Percentiles rank a stretch among this genome's conserved stretches.
Evolutionary conservation across 1,140 invertebrate species (phyloP).

Genomic region (Drosophila lacertosa): DNA sequence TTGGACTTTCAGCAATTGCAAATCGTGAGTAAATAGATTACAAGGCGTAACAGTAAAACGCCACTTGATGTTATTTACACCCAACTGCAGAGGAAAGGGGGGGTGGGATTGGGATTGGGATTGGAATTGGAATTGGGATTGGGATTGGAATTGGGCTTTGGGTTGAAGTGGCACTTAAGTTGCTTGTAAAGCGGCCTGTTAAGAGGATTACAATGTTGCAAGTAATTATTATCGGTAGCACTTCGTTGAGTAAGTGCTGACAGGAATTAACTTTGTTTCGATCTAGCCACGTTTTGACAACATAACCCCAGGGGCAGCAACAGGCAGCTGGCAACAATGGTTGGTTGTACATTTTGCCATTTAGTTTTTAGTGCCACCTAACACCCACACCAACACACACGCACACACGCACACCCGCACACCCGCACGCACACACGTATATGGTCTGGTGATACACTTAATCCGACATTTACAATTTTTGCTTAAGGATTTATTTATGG

Average conservation of each 20-base stretch:
- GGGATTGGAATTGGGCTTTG: too few species aligned
- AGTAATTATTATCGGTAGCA: constrained; percentile 73
- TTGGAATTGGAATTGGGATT: not conserved
- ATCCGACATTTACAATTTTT: constrained; percentile 83
- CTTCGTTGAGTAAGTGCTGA: constrained; percentile 48
- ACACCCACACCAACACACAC: not conserved
- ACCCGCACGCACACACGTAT: not conserved
- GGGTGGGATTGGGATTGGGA: too few species aligned
- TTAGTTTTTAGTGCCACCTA: constrained; percentile 66
- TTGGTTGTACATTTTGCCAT: constrained; percentile 59
- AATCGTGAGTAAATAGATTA: constrained; percentile 53
- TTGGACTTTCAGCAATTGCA: constrained; percentile 26
- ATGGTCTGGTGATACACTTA: constrained; percentile 69
- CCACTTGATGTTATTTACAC: constrained; percentile 40
- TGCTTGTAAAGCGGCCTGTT: constrained; percentile 72
- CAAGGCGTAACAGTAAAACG: constrained; percentile 32
- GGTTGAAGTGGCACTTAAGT: constrained; percentile 40
- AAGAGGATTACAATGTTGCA: constrained; percentile 80
- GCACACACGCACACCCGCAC: constrained; percentile 26
- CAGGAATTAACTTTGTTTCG: constrained; percentile 78
- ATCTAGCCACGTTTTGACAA: constrained; percentile 69
- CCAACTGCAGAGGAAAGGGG: not conserved
- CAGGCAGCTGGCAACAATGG: constrained; percentile 40
- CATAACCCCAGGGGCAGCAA: constrained; percentile 15
- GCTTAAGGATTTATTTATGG: constrained; percentile 82